Percentiles rank a stretch among this genome's conserved stretches.
These are phyloP conservation scores for Sarcophaga rosellei DNA, from an alignment of 2,888 invertebrate species.

Conservation along the genomic window DNA sequence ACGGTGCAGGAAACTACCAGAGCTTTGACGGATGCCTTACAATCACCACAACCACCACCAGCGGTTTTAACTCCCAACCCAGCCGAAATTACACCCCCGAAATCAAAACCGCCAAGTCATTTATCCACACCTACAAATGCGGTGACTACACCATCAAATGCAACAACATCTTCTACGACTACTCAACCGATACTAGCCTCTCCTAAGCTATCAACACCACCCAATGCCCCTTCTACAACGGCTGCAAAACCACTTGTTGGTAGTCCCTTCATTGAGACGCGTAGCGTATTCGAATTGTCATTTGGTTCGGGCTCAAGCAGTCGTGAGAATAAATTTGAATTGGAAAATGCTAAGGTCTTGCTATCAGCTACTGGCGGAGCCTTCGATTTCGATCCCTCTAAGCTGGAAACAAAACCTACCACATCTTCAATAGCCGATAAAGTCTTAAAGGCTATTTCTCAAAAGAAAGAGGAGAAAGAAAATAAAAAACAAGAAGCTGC, in stretches of 20 bases:
- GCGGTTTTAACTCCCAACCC: conserved; percentile 46
- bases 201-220: conserved; percentile 61
- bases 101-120: conserved; percentile 21
- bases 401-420: conserved; percentile 81
- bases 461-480: conserved; percentile 83
- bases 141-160: conserved; percentile 35
- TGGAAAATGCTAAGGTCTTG: conserved; percentile 80
- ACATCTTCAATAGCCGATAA: conserved; percentile 85
- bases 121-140: conserved; percentile 24
- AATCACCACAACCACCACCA: conserved; percentile 70
- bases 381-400: conserved; percentile 79
- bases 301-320: conserved; percentile 76
- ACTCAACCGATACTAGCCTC: conserved; percentile 41
- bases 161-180: conserved; percentile 28
- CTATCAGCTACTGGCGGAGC: conserved; percentile 76
- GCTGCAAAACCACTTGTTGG: conserved; percentile 71
- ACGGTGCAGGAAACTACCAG: conserved; percentile 79
- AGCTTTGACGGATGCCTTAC: conserved; percentile 76
- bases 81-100: conserved; percentile 51
- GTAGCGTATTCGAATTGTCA: conserved; percentile 79
- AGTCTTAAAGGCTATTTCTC: conserved; percentile 83
- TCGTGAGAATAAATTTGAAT: conserved; percentile 79
- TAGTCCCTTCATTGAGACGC: conserved; percentile 80
- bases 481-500: conserved; percentile 81
- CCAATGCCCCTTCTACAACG: conserved; percentile 30